Percentiles rank a stretch among this genome's conserved stretches.
Conservation (phyloP, 2,797 vertebrate species). For the Borostomias antarcticus region DNA sequence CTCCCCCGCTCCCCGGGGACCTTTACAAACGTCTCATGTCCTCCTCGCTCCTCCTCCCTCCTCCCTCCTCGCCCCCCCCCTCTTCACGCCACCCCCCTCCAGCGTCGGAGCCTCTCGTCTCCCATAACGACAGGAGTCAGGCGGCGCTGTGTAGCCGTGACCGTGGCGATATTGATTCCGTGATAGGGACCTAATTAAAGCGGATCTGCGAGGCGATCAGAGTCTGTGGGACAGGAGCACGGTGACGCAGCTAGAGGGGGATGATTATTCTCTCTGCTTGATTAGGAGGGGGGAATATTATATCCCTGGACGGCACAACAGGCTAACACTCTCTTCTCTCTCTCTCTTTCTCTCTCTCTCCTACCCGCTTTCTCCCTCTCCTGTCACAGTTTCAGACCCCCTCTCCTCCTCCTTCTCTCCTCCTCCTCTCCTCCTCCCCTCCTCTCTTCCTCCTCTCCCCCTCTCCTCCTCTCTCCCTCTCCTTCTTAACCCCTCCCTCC, state of each 20-base stretch:
- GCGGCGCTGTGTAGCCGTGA: slow-evolving; percentile 63
- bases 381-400: slow-evolving; percentile 40
- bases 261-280: slow-evolving; percentile 71
- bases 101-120: slow-evolving; percentile 36
- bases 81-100: slow-evolving; percentile 36
- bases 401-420: slow-evolving; percentile 29
- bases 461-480: neutral
- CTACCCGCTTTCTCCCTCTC: slow-evolving; percentile 41
- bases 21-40: neutral
- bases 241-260: slow-evolving; percentile 57
- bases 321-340: slow-evolving; percentile 34
- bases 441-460: neutral
- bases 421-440: neutral
- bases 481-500: neutral
- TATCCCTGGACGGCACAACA: slow-evolving; percentile 60
- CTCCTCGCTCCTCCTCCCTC: neutral
- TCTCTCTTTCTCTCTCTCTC: slow-evolving; percentile 20
- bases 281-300: slow-evolving; percentile 67
- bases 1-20: no score
- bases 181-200: slow-evolving; percentile 73
- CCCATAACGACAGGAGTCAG: slow-evolving; percentile 52
- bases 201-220: slow-evolving; percentile 62
- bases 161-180: slow-evolving; percentile 68
- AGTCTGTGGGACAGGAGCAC: slow-evolving; percentile 62
- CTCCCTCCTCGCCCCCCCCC: slow-evolving; percentile 49